Evolutionary conservation across 2,888 invertebrate species (phyloP).

Genomic region (Perdita meconis): DNA sequence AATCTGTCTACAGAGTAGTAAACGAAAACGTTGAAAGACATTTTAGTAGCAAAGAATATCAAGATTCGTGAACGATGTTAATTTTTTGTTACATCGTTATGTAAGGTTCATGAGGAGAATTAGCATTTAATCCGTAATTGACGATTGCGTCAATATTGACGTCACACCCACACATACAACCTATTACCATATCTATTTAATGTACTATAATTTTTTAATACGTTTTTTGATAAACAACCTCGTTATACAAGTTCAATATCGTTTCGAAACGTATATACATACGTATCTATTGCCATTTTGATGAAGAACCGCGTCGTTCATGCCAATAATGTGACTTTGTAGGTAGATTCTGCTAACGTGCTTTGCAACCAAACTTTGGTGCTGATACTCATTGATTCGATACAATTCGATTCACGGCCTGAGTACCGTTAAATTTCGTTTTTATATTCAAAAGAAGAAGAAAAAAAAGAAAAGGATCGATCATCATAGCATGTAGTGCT

Average conservation of each 20-base stretch:
- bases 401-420: slow-evolving; percentile 37
- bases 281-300: slow-evolving; percentile 8
- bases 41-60: slow-evolving; percentile 25
- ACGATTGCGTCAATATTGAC: slow-evolving; percentile 5
- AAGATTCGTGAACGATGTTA: slow-evolving; percentile 42
- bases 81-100: slow-evolving; percentile 37
- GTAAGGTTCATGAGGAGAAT: slow-evolving; percentile 18
- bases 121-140: slow-evolving; percentile 46
- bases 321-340: slow-evolving; percentile 54
- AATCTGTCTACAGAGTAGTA: slow-evolving; percentile 68
- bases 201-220: slow-evolving; percentile 49
- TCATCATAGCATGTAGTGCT: slow-evolving; percentile 39
- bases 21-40: slow-evolving; percentile 41
- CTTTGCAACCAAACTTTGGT: slow-evolving; percentile 48
- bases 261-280: slow-evolving; percentile 30
- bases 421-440: slow-evolving; percentile 46
- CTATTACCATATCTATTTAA: slow-evolving; percentile 40
- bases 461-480: slow-evolving; percentile 19
- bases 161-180: not conserved
- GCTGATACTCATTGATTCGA: slow-evolving; percentile 57
- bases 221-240: slow-evolving; percentile 32
- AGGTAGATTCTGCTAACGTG: slow-evolving; percentile 56
- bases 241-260: slow-evolving; percentile 22
- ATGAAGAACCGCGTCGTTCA: slow-evolving; percentile 7
- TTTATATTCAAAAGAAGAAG: slow-evolving; percentile 31